Percentiles rank a stretch among this genome's conserved stretches.
These are phyloP conservation scores for Euleptes europaea DNA, from an alignment of 2,113 vertebrate species.

Conservation along the genomic window DNA sequence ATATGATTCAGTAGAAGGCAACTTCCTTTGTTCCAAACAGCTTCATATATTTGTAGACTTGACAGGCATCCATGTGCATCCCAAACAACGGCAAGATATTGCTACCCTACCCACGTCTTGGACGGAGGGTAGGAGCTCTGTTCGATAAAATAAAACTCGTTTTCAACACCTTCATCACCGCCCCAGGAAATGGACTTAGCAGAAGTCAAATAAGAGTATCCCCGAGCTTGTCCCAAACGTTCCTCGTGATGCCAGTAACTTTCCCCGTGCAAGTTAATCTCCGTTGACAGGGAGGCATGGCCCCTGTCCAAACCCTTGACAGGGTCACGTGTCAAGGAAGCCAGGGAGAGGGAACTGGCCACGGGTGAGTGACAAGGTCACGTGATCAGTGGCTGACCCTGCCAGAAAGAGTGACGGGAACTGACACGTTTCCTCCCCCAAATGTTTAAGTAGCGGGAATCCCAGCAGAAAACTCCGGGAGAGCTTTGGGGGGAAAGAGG, in stretches of 20 bases:
- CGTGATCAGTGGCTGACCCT: slow-evolving; percentile 47
- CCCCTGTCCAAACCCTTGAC: slow-evolving; percentile 53
- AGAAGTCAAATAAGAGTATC: neutral
- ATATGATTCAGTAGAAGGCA: neutral
- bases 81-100: neutral
- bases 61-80: neutral
- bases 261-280: slow-evolving; percentile 41
- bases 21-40: neutral
- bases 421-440: slow-evolving; percentile 34
- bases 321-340: slow-evolving; percentile 51
- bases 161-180: neutral
- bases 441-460: slow-evolving; percentile 18
- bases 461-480: slow-evolving; percentile 16
- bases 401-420: slow-evolving; percentile 23
- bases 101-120: neutral
- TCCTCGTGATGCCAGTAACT: neutral
- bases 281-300: slow-evolving; percentile 28
- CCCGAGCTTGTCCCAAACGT: neutral
- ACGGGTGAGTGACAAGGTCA: slow-evolving; percentile 46
- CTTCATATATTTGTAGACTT: neutral
- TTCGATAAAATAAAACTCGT: neutral
- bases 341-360: slow-evolving; percentile 10
- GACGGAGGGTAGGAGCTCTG: neutral
- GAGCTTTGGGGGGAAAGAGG: neutral
- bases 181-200: neutral